Conservation (phyloP, 2,797 vertebrate species). For the Cryptoblepharus egeriae region DNA sequence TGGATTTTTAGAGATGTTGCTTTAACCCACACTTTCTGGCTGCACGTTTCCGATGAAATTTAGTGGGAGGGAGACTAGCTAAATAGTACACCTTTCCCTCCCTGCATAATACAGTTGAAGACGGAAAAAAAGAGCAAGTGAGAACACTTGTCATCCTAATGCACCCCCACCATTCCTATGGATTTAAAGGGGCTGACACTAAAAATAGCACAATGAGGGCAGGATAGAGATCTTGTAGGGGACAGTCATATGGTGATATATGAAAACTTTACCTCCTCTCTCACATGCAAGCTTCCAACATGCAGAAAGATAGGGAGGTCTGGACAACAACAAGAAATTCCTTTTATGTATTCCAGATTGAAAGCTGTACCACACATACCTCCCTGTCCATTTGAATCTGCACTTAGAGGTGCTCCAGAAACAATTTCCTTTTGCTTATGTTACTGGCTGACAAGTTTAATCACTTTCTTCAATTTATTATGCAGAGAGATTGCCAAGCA, state of each 20-base stretch:
- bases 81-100: too few relatives aligned
- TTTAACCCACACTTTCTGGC: too few relatives aligned
- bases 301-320: not conserved
- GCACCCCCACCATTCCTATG: not conserved
- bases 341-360: not conserved
- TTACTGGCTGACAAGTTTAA: not conserved
- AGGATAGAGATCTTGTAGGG: not conserved
- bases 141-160: not conserved
- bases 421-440: not conserved
- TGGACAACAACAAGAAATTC: not conserved
- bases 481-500: constrained; percentile 4
- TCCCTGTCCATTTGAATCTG: not conserved
- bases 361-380: not conserved
- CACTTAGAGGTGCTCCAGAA: not conserved
- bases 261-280: too few relatives aligned
- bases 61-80: too few relatives aligned
- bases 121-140: not conserved
- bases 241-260: too few relatives aligned
- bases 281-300: not conserved
- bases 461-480: constrained; percentile 8
- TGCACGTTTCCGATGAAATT: too few relatives aligned
- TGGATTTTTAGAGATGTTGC: too few relatives aligned
- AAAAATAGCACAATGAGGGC: not conserved
- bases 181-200: not conserved
- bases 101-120: not conserved